Conservation (phyloP, 37 sponge, comb jelly and placozoan genomes). For the Agelas oroides region DNA sequence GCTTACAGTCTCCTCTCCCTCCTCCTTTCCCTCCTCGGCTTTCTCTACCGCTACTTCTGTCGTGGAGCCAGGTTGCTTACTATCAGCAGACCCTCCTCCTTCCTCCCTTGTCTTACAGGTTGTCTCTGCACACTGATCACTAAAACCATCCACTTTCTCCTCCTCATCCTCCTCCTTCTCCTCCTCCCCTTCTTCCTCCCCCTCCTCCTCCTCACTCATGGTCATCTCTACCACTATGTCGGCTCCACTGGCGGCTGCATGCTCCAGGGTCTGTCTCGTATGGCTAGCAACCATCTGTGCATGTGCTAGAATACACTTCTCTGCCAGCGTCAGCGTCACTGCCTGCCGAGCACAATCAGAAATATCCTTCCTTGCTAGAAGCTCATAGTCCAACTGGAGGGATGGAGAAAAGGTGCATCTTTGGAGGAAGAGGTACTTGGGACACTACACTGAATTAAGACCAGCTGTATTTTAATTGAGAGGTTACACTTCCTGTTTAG, state of each 20-base stretch:
- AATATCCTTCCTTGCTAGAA: not conserved
- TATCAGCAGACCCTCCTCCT: not conserved
- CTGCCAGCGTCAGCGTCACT: constrained; percentile 36
- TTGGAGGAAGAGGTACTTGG: too few relatives aligned
- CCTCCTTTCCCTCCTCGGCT: not conserved
- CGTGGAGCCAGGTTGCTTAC: not conserved
- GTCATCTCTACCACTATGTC: not conserved
- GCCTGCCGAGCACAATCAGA: constrained; percentile 15
- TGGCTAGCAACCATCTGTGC: too few relatives aligned
- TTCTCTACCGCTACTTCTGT: not conserved
- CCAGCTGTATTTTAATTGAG: too few relatives aligned
- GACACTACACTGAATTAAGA: too few relatives aligned
- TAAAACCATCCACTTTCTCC: not conserved
- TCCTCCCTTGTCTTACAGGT: not conserved
- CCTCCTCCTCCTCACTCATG: not conserved
- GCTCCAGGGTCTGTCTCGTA: too few relatives aligned
- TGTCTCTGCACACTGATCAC: not conserved
- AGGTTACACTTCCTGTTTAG: too few relatives aligned
- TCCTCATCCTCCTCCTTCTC: not conserved
- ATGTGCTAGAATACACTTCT: constrained; percentile 45
- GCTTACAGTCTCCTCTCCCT: not conserved
- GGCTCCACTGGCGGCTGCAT: too few relatives aligned
- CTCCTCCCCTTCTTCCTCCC: not conserved
- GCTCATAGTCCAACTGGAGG: constrained; percentile 23
- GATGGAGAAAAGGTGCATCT: too few relatives aligned